These are phyloP conservation scores for Brotula barbata DNA, from an alignment of 2,797 vertebrate species.

Conservation along the genomic window DNA sequence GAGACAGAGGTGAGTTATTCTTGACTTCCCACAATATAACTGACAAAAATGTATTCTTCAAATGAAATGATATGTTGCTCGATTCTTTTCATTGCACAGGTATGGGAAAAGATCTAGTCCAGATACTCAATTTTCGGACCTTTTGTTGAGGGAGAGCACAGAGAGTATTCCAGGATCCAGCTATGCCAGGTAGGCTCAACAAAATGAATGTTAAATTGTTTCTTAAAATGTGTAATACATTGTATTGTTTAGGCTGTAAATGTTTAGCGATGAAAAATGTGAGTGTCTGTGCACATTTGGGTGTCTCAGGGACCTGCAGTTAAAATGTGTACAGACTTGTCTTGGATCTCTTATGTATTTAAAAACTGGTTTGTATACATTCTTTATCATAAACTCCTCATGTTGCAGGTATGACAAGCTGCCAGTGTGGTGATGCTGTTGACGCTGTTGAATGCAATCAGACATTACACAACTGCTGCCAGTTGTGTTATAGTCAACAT, in stretches of 20 bases:
- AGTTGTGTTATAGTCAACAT: conserved; percentile 15
- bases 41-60: background rate
- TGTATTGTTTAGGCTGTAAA: background rate
- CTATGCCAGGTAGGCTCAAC: conserved; percentile 71
- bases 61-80: background rate
- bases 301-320: too few species aligned
- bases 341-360: too few species aligned
- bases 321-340: too few species aligned
- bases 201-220: background rate
- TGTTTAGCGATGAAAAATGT: too few species aligned
- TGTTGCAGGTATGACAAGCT: conserved; percentile 64
- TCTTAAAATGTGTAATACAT: background rate
- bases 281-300: too few species aligned
- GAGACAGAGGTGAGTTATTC: conserved; percentile 86
- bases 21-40: background rate
- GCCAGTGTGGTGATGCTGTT: conserved; percentile 64
- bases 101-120: conserved; percentile 92
- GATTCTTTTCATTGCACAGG: conserved; percentile 67
- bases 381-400: conserved; percentile 6
- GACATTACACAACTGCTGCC: conserved; percentile 17
- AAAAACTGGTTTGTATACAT: too few species aligned
- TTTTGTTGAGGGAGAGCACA: conserved; percentile 85
- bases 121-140: conserved; percentile 86
- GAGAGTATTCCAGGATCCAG: conserved; percentile 86
- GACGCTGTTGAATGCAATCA: conserved; percentile 6